phyloP scores from a whole-genome alignment of 37 sponge, comb jelly and placozoan species.

The Chondrilla cf. caribensis region DNA sequence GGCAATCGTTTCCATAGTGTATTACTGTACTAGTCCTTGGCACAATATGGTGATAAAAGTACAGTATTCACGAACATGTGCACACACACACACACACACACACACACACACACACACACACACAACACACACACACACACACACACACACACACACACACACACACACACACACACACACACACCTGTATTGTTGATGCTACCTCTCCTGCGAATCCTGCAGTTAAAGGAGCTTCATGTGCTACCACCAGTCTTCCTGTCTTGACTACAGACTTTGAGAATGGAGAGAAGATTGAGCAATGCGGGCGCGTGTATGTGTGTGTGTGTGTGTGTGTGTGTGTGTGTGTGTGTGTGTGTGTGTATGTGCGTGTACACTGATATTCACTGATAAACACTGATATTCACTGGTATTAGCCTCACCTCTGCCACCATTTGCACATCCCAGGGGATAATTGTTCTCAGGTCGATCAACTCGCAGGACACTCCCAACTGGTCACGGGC shows the following conservation, averaged over 20 bases:
- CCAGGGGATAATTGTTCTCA: constrained; percentile 92
- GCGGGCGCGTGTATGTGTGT: too few relatives aligned
- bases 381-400: too few relatives aligned
- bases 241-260: constrained; percentile 86
- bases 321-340: too few relatives aligned
- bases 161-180: too few relatives aligned
- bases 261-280: constrained; percentile 92
- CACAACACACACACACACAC: neutral
- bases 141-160: neutral
- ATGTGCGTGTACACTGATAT: too few relatives aligned
- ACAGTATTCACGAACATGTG: neutral
- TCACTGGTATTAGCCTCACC: too few relatives aligned
- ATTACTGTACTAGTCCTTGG: too few relatives aligned
- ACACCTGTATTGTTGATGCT: constrained; percentile 87
- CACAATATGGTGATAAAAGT: too few relatives aligned
- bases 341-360: too few relatives aligned
- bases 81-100: constrained; percentile 16
- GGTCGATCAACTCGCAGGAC: constrained; percentile 94
- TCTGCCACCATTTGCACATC: constrained; percentile 81
- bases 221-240: constrained; percentile 96
- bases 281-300: neutral
- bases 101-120: constrained; percentile 21
- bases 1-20: too few relatives aligned
- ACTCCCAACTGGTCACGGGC: constrained; percentile 86
- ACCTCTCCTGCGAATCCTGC: constrained; percentile 93